Base-by-base conservation (phyloP, 2,113 vertebrate genomes). In the Indicator maculatus region DNA sequence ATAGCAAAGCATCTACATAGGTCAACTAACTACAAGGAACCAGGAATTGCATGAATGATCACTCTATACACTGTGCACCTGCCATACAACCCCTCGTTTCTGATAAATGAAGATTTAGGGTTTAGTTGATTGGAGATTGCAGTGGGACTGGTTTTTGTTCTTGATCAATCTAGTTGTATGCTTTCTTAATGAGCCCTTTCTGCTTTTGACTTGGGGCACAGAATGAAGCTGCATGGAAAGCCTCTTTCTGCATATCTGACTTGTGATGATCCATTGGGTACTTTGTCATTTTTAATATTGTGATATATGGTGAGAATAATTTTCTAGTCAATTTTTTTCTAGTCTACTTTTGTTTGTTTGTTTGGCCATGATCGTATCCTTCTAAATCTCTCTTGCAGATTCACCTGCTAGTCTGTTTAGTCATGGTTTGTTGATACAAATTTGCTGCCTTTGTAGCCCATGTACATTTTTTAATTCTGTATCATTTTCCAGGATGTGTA, bases 261-360 rank as follows among this genome's bases (percentile, higher is more conserved):
- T 56, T 83, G 11, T n/a, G 28, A 5, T 53, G 14, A 47, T 30
- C 56, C 4, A 1, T 24, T 67, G 45, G 12, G 20, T 73, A n/a
- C 26, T 33, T 71, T 88, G 15, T n/a, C 2, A 30, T 56, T 77
- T 88, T 90, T 69, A 45, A 41, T 66, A 36, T 27, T 58, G 8
- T 1, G 1, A 85, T n/a, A 39, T 28, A 9, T 31, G 38, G 20
- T 47, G n/a, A 66, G 88, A 83, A 61, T 78, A 0, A 0, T 78
- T 55, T 72, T 47, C 60, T 61, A 3, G 61, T 83, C 17, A 9
- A n/a, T 78, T 87, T 78, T 87, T 78, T 39, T 66, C 36, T 55
- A 36, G 20, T 21, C 16, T 74, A 19, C 23, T 44, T 56, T 45
- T 23, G 9, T 45, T 24, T 28, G 44, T 16, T 64, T 75, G 10